Conservation (phyloP, 2,113 vertebrate genomes). For the Lepus americanus region DNA sequence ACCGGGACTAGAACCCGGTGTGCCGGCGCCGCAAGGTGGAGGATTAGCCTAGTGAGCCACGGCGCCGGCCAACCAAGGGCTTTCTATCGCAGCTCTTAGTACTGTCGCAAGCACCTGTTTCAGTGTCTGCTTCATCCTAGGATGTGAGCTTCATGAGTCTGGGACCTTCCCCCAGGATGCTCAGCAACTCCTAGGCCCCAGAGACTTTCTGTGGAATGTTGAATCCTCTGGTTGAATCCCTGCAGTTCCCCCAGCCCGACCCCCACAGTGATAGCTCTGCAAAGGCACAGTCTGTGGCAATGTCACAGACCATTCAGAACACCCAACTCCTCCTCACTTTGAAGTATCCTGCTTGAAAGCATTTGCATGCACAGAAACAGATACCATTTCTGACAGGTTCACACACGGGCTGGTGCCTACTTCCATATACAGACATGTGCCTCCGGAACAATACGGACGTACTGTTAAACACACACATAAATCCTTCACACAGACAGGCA, state of each 20-base stretch:
- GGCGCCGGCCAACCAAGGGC: not conserved
- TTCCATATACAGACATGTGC: conserved; percentile 5
- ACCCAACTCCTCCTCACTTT: not conserved
- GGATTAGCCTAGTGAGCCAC: too few relatives aligned
- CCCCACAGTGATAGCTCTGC: not conserved
- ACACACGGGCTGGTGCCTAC: conserved; percentile 2
- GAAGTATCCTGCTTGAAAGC: conserved; percentile 15
- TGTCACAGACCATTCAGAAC: not conserved
- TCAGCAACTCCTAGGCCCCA: not conserved
- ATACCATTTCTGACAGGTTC: conserved; percentile 21
- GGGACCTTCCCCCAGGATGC: not conserved
- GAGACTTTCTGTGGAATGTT: not conserved
- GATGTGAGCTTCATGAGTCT: not conserved
- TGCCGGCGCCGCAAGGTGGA: too few relatives aligned
- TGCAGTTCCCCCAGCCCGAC: not conserved
- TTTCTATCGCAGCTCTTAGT: not conserved
- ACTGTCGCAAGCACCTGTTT: not conserved
- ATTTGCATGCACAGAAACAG: conserved; percentile 40
- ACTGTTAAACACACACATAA: not conserved
- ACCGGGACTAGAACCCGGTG: too few relatives aligned
- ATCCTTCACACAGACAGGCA: conserved; percentile 22
- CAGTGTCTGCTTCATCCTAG: not conserved
- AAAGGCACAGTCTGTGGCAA: conserved; percentile 44
- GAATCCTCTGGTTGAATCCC: not conserved
- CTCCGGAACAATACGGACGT: conserved; percentile 45